A percentile compares a stretch with the other conserved stretches of the same genome.
phyloP scores from a whole-genome alignment of 92 coral and sea anemone genomes.

The Virgularia gustaviana region DNA sequence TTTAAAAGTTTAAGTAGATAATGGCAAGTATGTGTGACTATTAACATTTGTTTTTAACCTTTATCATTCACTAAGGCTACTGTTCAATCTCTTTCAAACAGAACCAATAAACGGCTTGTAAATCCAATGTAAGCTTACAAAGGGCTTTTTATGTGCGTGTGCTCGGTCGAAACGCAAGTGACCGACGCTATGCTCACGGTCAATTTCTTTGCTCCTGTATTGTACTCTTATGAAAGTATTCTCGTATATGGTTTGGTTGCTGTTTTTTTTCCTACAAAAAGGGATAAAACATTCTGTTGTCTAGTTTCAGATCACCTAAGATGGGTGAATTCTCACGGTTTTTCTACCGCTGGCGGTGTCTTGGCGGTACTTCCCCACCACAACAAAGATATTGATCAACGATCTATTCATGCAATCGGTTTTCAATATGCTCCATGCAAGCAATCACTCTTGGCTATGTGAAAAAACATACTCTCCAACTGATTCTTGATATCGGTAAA shows the following conservation, averaged over 20 bases:
- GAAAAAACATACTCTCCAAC: conserved; percentile 19
- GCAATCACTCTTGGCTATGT: conserved; percentile 10
- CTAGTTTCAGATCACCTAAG: too few relatives aligned
- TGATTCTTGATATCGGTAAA: neutral
- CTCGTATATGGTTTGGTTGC: too few relatives aligned
- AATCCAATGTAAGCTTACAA: neutral
- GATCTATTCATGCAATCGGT: conserved; percentile 19
- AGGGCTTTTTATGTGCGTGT: neutral
- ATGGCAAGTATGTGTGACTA: conserved; percentile 26
- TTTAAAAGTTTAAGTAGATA: conserved; percentile 43
- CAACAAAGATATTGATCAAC: conserved; percentile 27
- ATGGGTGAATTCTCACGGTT: conserved; percentile 24
- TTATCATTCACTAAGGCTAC: neutral
- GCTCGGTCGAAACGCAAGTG: neutral
- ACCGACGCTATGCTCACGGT: neutral
- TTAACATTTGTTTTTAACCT: conserved; percentile 29
- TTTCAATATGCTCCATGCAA: conserved; percentile 23
- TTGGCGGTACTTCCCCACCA: conserved; percentile 23
- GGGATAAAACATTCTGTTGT: too few relatives aligned
- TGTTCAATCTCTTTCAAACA: conserved; percentile 8
- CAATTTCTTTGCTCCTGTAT: neutral
- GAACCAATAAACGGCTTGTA: conserved; percentile 3
- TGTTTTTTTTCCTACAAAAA: too few relatives aligned
- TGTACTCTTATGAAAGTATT: too few relatives aligned
- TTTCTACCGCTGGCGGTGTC: conserved; percentile 17